Percentiles rank a stretch among this genome's conserved stretches.
Conservation (phyloP, 2,113 vertebrate species). For the Lanius ludovicianus region DNA sequence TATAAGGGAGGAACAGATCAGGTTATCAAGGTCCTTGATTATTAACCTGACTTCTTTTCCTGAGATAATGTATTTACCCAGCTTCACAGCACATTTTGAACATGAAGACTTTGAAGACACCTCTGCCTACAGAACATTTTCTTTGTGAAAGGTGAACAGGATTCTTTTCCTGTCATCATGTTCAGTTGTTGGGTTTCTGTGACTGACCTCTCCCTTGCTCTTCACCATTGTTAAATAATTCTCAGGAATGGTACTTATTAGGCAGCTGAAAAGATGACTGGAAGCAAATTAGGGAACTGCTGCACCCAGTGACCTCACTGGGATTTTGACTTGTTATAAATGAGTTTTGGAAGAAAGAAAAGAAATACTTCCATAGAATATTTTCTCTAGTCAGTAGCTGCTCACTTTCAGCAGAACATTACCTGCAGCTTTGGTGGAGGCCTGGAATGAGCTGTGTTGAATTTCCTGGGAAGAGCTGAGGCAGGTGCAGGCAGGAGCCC, state of each 20-base stretch:
- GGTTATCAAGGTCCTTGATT: neutral
- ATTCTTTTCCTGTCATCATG: neutral
- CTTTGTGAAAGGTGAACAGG: neutral
- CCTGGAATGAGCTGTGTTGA: neutral
- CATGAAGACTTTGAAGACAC: neutral
- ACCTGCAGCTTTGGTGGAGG: neutral
- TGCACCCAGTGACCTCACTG: neutral
- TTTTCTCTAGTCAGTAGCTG: neutral
- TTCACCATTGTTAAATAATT: neutral
- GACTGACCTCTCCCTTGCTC: neutral
- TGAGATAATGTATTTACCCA: neutral
- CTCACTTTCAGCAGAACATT: neutral
- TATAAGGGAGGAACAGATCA: neutral
- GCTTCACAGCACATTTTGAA: neutral
- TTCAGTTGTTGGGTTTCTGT: neutral
- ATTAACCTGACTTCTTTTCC: neutral
- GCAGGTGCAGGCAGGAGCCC: neutral
- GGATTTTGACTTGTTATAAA: neutral
- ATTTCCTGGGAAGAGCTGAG: neutral
- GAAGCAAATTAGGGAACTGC: neutral
- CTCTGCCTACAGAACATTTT: neutral
- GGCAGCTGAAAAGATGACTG: neutral
- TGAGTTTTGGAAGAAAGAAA: neutral
- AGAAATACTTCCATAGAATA: neutral
- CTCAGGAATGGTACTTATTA: neutral